Base-by-base conservation (phyloP, 2,797 vertebrate species). In the Gymnoscopelus braueri region DNA sequence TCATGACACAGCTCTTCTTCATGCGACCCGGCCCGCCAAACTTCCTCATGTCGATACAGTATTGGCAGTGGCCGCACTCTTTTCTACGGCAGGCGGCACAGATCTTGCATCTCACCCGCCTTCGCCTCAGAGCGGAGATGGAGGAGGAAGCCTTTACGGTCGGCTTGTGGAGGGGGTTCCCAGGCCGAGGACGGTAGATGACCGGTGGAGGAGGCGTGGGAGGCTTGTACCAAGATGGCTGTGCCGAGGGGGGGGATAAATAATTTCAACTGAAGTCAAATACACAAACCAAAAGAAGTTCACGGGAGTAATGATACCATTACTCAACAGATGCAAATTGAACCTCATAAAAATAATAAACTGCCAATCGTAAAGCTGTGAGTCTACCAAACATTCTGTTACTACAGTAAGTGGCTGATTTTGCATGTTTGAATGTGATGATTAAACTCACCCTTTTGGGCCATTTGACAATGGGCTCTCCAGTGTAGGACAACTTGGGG, bases 1-100 rank as follows among this genome's bases (percentile, higher is more conserved):
- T 93, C 86, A 96, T 94, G 60, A 97, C 73, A 44, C 97, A 99
- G 78, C 96, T 92, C 91, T 99, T 97, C 90, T 99, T 99, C 94
- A 99, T 97, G 49, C 97, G 95, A 11, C 97, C 97, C 2, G 97
- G 96, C 0, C 97, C 97, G 0, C 97, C 97, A 26, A 97, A 98
- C 87, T 98, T 98, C 91, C 96, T 96, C 97, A 99, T 99, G 90
- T 98, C 97, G 19, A 93, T 95, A 92, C 97, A 99, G 88, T 95
- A 99, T 81, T 96, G 95, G 89, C 98, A 99, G 64, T 93, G 92
- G 63, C 97, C 97, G 32, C 98, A 99, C 88, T 97, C 96, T 35
- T 94, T 95, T 75, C 98, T 94, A 80, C 95, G 88, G 87, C 98
- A 99, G n/a, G 93, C 97, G 7, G 94, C 92, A 74, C 98, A 99